Conservation (phyloP, 2,797 vertebrate genomes). For the Eremophila alpestris region DNA sequence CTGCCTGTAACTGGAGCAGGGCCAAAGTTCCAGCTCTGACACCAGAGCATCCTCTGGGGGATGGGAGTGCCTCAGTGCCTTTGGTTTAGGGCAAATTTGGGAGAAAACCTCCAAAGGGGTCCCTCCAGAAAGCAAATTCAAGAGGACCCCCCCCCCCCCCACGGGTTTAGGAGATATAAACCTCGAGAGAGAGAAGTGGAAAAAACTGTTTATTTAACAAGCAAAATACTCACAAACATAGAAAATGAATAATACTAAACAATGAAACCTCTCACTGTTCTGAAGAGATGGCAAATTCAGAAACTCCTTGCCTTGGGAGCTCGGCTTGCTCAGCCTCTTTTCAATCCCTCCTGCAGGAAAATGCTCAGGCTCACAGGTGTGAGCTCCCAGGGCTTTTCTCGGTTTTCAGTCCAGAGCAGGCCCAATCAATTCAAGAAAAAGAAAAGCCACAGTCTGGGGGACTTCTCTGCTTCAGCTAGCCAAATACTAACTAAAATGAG, state of each 20-base stretch:
- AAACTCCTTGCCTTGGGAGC: not conserved
- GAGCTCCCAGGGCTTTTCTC: not conserved
- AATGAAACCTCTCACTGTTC: rapidly evolving
- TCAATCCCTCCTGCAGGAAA: not conserved
- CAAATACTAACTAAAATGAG: not conserved
- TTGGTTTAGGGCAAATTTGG: not conserved
- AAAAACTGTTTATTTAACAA: not conserved
- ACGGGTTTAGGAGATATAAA: not conserved
- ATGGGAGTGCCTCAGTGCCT: not conserved
- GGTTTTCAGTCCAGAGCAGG: not conserved
- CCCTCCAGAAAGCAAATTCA: not conserved
- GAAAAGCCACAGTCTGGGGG: too few relatives aligned
- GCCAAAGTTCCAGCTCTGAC: rapidly evolving
- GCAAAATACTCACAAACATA: not conserved
- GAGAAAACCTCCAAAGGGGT: not conserved
- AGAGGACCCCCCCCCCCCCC: rapidly evolving
- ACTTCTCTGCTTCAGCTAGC: not conserved
- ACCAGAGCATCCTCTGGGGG: not conserved
- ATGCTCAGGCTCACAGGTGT: not conserved
- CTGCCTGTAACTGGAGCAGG: not conserved
- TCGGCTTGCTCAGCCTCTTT: not conserved
- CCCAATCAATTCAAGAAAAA: not conserved
- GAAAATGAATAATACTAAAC: not conserved
- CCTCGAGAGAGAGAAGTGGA: not conserved
- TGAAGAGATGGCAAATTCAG: not conserved